Base-by-base conservation (phyloP, 92 coral and sea anemone species). In the Epizoanthus illoricatus region DNA sequence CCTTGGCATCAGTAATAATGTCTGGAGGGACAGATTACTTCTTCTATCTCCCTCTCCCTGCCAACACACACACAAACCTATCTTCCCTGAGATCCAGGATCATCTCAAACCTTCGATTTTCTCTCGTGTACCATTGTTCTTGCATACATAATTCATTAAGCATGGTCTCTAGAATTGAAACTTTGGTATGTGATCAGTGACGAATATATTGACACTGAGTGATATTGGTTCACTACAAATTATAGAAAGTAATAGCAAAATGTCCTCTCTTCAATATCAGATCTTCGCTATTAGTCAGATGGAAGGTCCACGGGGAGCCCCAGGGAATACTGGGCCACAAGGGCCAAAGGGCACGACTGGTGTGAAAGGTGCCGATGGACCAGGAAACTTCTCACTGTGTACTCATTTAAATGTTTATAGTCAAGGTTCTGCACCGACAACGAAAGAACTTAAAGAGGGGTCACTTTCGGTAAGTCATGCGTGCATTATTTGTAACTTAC, bases 301-400 rank as follows among this genome's bases (percentile, higher is more conserved):
- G 82, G 28, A 40, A 20, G 82, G 82, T 13, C 71, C 82, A 19
- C 23, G 63, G 52, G 82, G 82, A 19, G 23, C 71, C 33, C 0
- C 3, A 17, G 82, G 82, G 5, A 20, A 1, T 13, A 21, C 39
- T 5, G 82, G 82, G 7, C 21, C 71, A 62, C 12, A 0, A 41
- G 82, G 82, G 15, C 28, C 36, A 43, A 78, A 78, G 61, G 82
- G 82, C 2, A 24, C 12, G 10, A 59, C 23, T 13, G 82, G 82
- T 12, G 21, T 11, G 5, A 78, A 45, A 42, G 82, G 82, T 2
- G 19, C 19, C 21, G 60, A 78, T 21, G 82, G 71, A 19, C 82
- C 82, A 8, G 71, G 71, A 0, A 71, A 78, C 15, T 13, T 78
- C 2, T 62, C 41, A 7, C 12, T 18, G 17, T 78, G 82, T 40